Base-by-base conservation (phyloP, 2,797 vertebrate genomes). In the Loriculus beryllinus region DNA sequence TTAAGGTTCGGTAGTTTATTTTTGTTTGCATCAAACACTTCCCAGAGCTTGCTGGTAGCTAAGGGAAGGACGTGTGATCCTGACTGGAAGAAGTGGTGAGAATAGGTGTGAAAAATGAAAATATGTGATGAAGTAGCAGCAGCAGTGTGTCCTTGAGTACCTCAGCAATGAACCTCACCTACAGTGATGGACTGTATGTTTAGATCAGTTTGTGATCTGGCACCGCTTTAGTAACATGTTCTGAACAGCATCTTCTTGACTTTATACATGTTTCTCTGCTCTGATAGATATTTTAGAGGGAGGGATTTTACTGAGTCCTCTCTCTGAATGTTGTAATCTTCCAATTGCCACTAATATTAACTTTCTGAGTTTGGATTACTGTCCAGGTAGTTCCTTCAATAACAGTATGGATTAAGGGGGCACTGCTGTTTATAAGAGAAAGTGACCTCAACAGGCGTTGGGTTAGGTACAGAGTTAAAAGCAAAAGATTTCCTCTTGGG, bases 61-160 rank as follows among this genome's bases (percentile, higher is more conserved):
- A 59, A 33, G 18, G 31, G 25, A 69, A 89, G 48, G 67, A 59
- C 1, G 2, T 19, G 39, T 29, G 70, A 57, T 54, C 35, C 62
- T 33, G 20, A 45, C 14, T 63, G 54, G 40, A 67, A 79, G 45
- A 49, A 23, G 33, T 48, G 26, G 29, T 48, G 48, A 68, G 48
- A 37, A 12, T 9, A 8, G 16, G 28, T 25, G 20, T 40, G 31
- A 82, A 85, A 70, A 57, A 33, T 63, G 54, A 35, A 60, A 25
- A 19, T n/a, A 52, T 2, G 0, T 0, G 0, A 15, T 28, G 57
- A 77, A 68, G 52, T 13, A 78, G 45, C 26, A 72, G 59, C 48
- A 90, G 51, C 64, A 86, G 42, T 2, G 10, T 4, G 6, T 62
- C 45, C 35, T 47, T 48, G 23, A 64, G 47, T 14, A 64, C 22